phyloP scores from a whole-genome alignment of 2,113 vertebrate species.

The Leiothrix lutea region DNA sequence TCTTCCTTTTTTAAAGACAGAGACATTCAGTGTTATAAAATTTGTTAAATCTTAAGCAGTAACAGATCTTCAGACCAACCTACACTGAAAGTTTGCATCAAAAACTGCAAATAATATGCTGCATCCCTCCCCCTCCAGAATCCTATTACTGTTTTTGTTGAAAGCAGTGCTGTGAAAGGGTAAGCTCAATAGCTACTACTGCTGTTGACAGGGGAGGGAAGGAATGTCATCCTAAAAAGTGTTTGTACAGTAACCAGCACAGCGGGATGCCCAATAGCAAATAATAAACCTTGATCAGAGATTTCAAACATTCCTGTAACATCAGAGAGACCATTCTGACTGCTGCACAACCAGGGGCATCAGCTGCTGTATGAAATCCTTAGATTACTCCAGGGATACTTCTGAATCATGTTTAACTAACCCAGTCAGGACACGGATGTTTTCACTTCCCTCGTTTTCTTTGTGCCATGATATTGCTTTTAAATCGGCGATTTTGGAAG shows the following conservation, averaged over 20 bases:
- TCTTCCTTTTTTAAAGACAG: not conserved
- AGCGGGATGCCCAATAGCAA: not conserved
- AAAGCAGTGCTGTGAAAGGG: not conserved
- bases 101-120: not conserved
- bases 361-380: not conserved
- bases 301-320: constrained; percentile 1
- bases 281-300: constrained; percentile 19
- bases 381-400: not conserved
- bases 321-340: not conserved
- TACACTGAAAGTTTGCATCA: not conserved
- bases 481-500: not conserved
- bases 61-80: not conserved
- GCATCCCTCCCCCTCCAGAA: not conserved
- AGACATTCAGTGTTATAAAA: not conserved
- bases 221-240: not conserved
- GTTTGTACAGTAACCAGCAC: constrained; percentile 8
- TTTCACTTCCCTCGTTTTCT: not conserved
- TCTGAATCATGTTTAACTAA: not conserved
- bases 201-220: not conserved
- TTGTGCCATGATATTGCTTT: not conserved
- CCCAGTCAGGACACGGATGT: not conserved
- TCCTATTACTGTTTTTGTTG: not conserved
- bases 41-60: not conserved
- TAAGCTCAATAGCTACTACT: not conserved
- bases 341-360: not conserved